Percentiles rank a stretch among this genome's conserved stretches.
phyloP scores from a whole-genome alignment of 2,888 invertebrate genomes.

The Polydrusus cervinus region DNA sequence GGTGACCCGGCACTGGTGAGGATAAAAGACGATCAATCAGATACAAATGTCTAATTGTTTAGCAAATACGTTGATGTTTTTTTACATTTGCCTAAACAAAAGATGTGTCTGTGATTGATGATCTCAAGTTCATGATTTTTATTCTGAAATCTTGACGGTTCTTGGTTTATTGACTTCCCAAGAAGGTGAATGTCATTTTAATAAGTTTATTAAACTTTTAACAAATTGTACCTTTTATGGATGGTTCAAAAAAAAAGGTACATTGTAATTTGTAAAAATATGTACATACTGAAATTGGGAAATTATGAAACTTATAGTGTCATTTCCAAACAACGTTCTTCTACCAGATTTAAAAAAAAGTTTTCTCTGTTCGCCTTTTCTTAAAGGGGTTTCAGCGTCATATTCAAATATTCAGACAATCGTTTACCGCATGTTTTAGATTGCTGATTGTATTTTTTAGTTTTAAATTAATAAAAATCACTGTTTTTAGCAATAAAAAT shows the following conservation, averaged over 20 bases:
- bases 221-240: neutral
- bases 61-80: slow-evolving; percentile 17
- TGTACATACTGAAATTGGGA: too few species aligned
- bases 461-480: too few species aligned
- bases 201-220: slow-evolving; percentile 21
- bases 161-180: slow-evolving; percentile 22
- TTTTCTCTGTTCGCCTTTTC: too few species aligned
- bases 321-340: too few species aligned
- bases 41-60: slow-evolving; percentile 4
- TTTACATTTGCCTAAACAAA: slow-evolving; percentile 15
- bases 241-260: neutral
- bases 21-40: neutral
- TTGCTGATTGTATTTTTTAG: too few species aligned
- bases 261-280: neutral
- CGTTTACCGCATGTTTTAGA: too few species aligned
- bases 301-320: too few species aligned
- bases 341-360: too few species aligned
- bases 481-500: too few species aligned
- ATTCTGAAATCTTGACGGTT: slow-evolving; percentile 20
- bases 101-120: slow-evolving; percentile 17
- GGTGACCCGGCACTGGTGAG: neutral
- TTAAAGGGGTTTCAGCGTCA: too few species aligned
- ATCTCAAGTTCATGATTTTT: slow-evolving; percentile 13
- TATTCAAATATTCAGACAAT: too few species aligned
- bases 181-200: slow-evolving; percentile 24